Percentiles rank a stretch among this genome's conserved stretches.
Evolutionary conservation across 1,140 invertebrate species (phyloP).

Genomic region (Sesamia nonagrioides): DNA sequence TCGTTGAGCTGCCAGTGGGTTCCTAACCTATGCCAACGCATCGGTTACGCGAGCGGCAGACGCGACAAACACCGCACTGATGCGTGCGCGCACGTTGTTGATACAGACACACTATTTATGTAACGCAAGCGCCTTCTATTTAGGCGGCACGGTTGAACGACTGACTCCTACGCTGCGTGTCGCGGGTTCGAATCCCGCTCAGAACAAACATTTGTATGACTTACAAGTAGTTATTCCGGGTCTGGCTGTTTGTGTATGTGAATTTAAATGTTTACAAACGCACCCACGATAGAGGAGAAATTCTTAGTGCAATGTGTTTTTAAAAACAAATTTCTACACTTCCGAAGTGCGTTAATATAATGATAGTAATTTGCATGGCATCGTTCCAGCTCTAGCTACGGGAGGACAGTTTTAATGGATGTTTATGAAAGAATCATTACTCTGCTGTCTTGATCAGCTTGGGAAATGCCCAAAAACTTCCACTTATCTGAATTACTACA

Average conservation of each 20-base stretch:
- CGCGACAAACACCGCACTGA: background rate
- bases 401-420: background rate
- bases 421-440: background rate
- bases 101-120: conserved; percentile 26
- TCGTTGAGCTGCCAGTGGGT: conserved; percentile 61
- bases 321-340: too few species aligned
- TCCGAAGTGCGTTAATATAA: conserved; percentile 33
- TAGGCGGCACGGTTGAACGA: background rate
- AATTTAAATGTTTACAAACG: too few species aligned
- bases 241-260: too few species aligned
- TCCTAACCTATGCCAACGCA: conserved; percentile 67
- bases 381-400: background rate
- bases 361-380: conserved; percentile 25
- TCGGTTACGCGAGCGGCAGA: conserved; percentile 8
- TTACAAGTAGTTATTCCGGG: too few species aligned
- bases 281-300: too few species aligned
- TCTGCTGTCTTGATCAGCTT: too few species aligned
- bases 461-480: background rate
- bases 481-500: background rate
- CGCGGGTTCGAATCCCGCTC: too few species aligned
- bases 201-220: too few species aligned
- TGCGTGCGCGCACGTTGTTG: conserved; percentile 2
- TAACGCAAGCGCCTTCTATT: conserved; percentile 35
- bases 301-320: too few species aligned
- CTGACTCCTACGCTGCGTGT: too few species aligned